A percentile compares a stretch with the other conserved stretches of the same genome.
These are phyloP conservation scores for Eupsittula cactorum DNA, from an alignment of 2,113 vertebrate species.

Conservation along the genomic window DNA sequence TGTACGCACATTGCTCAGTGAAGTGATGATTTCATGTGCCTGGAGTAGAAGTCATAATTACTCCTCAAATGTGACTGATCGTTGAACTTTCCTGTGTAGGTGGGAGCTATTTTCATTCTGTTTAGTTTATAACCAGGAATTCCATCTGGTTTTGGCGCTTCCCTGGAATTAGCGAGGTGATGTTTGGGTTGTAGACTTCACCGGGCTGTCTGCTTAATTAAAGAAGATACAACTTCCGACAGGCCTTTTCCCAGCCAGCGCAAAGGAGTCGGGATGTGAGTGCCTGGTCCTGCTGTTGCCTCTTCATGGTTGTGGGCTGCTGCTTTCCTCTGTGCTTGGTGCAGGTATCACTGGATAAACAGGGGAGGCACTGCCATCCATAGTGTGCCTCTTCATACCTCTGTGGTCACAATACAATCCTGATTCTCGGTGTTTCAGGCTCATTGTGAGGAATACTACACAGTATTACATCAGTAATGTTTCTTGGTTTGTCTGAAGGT, in stretches of 20 bases:
- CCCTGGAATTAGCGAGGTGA: not conserved
- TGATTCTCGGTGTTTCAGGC: accelerated
- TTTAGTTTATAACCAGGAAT: not conserved
- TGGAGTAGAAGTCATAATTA: not conserved
- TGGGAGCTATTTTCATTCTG: not conserved
- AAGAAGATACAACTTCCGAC: not conserved
- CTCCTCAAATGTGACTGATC: not conserved
- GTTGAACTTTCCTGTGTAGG: accelerated
- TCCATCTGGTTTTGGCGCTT: not conserved
- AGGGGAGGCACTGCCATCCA: accelerated
- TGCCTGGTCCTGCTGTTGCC: not conserved
- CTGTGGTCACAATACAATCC: not conserved
- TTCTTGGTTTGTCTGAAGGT: not conserved
- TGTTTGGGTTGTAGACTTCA: not conserved
- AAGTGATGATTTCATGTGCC: not conserved
- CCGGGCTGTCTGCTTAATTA: not conserved
- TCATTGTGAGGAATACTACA: not conserved
- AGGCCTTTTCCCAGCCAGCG: not conserved
- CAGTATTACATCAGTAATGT: not conserved
- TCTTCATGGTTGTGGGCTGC: not conserved
- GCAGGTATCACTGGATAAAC: not conserved
- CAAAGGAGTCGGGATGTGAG: not conserved
- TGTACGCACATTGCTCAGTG: not conserved
- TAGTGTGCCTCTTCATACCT: not conserved
- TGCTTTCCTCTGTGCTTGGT: not conserved